A percentile compares a stretch with the other conserved stretches of the same genome.
These are phyloP conservation scores for Myotis pilosus DNA, from an alignment of 2,797 vertebrate genomes.

Conservation along the genomic window DNA sequence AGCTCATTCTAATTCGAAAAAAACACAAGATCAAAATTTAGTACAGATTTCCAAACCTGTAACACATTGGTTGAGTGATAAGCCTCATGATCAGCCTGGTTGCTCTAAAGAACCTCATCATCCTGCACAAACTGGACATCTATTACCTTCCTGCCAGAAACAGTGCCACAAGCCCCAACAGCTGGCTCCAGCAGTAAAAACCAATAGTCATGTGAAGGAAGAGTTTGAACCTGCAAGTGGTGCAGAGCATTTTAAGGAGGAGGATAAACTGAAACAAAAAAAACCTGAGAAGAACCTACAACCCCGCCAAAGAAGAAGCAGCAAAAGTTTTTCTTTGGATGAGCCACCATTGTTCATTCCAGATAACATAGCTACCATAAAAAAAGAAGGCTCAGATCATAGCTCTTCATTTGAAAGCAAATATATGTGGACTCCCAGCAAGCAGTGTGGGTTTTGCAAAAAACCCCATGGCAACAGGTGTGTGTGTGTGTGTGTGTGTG, in stretches of 20 bases:
- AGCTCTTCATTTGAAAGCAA: slow-evolving; percentile 85
- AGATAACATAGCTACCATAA: slow-evolving; percentile 94
- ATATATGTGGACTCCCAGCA: slow-evolving; percentile 93
- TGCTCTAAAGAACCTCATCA: slow-evolving; percentile 82
- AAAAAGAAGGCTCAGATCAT: slow-evolving; percentile 88
- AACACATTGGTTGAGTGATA: slow-evolving; percentile 81
- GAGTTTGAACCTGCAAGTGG: slow-evolving; percentile 75
- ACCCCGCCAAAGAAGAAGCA: slow-evolving; percentile 90
- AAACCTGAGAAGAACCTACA: slow-evolving; percentile 91
- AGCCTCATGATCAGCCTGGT: slow-evolving; percentile 76
- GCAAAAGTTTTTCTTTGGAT: slow-evolving; percentile 92
- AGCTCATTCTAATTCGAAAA: slow-evolving; percentile 74
- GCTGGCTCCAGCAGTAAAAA: slow-evolving; percentile 69
- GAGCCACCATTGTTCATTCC: slow-evolving; percentile 97
- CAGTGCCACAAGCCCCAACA: slow-evolving; percentile 81
- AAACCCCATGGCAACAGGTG: slow-evolving; percentile 98
- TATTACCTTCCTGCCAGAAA: slow-evolving; percentile 82
- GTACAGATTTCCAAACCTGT: slow-evolving; percentile 79
- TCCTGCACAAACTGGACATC: slow-evolving; percentile 80
- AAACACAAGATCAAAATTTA: slow-evolving; percentile 81
- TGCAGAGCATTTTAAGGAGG: slow-evolving; percentile 82
- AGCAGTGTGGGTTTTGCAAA: slow-evolving; percentile 96
- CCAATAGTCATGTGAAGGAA: slow-evolving; percentile 83
- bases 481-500: slow-evolving; percentile 75
- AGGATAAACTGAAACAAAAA: slow-evolving; percentile 88